These are phyloP conservation scores for Capromys pilorides DNA, from an alignment of 2,797 vertebrate species.

Conservation along the genomic window DNA sequence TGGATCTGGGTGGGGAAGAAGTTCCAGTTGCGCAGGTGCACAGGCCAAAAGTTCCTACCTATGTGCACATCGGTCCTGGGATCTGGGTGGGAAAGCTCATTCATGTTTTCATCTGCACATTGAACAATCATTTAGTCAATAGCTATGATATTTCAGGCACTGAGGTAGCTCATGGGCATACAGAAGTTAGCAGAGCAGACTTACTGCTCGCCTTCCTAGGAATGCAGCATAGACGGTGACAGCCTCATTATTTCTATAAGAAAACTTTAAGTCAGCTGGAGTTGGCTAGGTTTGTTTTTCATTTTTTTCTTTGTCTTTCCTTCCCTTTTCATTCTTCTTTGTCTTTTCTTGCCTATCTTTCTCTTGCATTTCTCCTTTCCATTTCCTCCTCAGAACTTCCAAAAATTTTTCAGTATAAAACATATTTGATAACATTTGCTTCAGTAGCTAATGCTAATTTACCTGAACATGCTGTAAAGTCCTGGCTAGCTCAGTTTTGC, in stretches of 20 bases:
- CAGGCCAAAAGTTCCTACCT: too few species aligned
- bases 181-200: background rate
- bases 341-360: background rate
- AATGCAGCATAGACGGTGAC: background rate
- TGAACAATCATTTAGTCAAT: conserved; percentile 49
- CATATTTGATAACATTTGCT: background rate
- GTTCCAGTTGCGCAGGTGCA: too few species aligned
- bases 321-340: background rate
- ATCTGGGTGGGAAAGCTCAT: background rate
- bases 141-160: background rate
- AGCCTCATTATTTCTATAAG: background rate
- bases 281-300: background rate
- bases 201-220: background rate
- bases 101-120: conserved; percentile 50
- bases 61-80: too few species aligned
- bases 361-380: background rate
- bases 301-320: background rate
- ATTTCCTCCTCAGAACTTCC: background rate
- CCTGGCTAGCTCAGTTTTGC: background rate
- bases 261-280: background rate
- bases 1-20: too few species aligned
- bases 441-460: conserved; percentile 50
- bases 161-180: background rate
- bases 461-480: conserved; percentile 21
- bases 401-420: conserved; percentile 35